Evolutionary conservation across 1,140 invertebrate genomes (phyloP).

Genomic region (Tribolium madens): DNA sequence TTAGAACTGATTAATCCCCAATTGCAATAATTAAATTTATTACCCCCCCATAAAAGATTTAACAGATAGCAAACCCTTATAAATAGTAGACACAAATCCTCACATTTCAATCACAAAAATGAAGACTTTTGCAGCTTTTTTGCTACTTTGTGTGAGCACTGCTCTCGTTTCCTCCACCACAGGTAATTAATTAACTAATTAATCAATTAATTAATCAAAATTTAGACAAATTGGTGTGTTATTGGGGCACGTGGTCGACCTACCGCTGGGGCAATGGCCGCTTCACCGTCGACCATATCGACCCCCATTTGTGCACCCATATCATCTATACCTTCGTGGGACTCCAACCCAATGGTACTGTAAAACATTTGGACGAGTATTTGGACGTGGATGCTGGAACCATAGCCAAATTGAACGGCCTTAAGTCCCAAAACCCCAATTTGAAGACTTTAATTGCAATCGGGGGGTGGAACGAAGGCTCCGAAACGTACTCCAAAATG

Average conservation of each 20-base stretch:
- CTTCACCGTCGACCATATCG: slow-evolving; percentile 70
- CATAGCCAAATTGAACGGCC: slow-evolving; percentile 64
- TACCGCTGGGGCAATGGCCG: slow-evolving; percentile 71
- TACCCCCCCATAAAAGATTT: too few relatives aligned
- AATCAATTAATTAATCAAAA: slow-evolving; percentile 67
- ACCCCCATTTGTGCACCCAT: slow-evolving; percentile 77
- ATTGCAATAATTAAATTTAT: too few relatives aligned
- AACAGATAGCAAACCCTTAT: too few relatives aligned
- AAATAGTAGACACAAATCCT: too few relatives aligned
- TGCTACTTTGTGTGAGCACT: neutral
- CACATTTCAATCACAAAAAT: neutral
- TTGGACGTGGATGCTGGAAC: slow-evolving; percentile 57
- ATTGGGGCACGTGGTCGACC: slow-evolving; percentile 75
- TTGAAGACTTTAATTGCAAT: slow-evolving; percentile 78
- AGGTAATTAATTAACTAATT: neutral
- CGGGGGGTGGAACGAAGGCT: slow-evolving; percentile 82
- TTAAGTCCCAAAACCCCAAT: slow-evolving; percentile 72
- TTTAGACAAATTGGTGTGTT: slow-evolving; percentile 72
- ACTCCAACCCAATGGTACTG: slow-evolving; percentile 62
- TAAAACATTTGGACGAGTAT: slow-evolving; percentile 72
- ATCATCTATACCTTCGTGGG: slow-evolving; percentile 79
- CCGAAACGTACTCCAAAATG: slow-evolving; percentile 71
- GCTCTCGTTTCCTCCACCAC: neutral
- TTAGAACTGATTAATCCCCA: too few relatives aligned
- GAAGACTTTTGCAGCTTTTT: neutral